Evolutionary conservation across 2,888 invertebrate species (phyloP).

Genomic region (Melieria omissa): DNA sequence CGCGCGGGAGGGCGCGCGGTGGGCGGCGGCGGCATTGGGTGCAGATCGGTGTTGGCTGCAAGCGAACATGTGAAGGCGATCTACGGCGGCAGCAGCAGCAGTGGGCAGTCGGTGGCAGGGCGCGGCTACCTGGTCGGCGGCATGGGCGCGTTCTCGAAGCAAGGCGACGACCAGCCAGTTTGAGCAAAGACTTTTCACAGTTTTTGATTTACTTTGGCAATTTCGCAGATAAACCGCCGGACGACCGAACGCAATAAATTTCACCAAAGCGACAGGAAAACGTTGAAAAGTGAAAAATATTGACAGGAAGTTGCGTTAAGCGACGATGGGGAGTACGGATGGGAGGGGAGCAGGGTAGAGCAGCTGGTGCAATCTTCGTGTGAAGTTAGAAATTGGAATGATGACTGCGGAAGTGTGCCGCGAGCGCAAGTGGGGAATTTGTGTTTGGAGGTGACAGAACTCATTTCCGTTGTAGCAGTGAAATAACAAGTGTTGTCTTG

Average conservation of each 20-base stretch:
- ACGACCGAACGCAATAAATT: constrained; percentile 29
- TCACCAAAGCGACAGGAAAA: constrained; percentile 34
- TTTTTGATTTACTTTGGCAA: constrained; percentile 37
- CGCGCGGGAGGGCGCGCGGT: not conserved
- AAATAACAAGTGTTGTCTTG: too few species aligned
- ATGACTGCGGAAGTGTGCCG: too few species aligned
- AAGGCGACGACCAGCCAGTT: not conserved
- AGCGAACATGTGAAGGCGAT: too few species aligned
- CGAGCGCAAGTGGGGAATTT: too few species aligned
- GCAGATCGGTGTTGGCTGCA: too few species aligned
- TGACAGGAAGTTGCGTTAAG: constrained; percentile 32
- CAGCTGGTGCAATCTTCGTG: not conserved
- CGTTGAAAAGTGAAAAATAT: constrained; percentile 33
- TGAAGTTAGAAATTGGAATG: too few species aligned
- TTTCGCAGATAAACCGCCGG: constrained; percentile 32
- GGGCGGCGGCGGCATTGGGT: too few species aligned
- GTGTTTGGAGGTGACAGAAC: too few species aligned
- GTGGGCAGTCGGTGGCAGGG: not conserved
- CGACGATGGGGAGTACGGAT: not conserved
- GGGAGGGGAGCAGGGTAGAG: not conserved
- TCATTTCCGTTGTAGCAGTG: too few species aligned
- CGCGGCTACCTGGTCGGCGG: not conserved
- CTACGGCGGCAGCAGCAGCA: too few species aligned
- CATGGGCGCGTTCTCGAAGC: not conserved
- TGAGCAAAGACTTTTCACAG: constrained; percentile 27